Percentiles rank a stretch among this genome's conserved stretches.
These are phyloP conservation scores for Rhynchonycteris naso DNA, from an alignment of 2,797 vertebrate genomes.

Conservation along the genomic window DNA sequence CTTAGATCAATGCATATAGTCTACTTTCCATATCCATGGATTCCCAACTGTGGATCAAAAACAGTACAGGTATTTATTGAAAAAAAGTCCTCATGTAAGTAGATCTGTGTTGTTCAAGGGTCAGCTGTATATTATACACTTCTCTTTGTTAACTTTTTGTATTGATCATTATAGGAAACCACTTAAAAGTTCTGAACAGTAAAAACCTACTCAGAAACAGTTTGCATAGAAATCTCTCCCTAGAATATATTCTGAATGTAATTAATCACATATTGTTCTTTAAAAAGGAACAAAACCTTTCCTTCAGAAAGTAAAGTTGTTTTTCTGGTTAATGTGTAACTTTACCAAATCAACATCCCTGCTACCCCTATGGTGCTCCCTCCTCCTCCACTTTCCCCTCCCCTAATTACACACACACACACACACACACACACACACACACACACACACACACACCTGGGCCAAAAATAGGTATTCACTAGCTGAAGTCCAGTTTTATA, in stretches of 20 bases:
- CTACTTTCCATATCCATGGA: neutral
- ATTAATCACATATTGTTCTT: neutral
- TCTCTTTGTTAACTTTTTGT: neutral
- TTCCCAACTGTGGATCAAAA: neutral
- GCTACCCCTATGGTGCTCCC: neutral
- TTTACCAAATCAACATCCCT: neutral
- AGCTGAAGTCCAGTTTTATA: neutral
- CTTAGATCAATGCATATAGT: neutral
- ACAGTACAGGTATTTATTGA: neutral
- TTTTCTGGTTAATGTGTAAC: neutral
- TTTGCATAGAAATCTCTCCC: neutral
- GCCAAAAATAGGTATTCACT: neutral
- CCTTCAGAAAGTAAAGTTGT: constrained; percentile 3
- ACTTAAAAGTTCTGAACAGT: neutral
- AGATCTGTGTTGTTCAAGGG: neutral
- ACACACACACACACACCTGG: neutral
- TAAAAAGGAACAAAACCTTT: neutral
- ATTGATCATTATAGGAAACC: neutral
- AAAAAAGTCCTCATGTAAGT: neutral
- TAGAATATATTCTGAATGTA: constrained; percentile 16
- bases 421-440: too few species aligned
- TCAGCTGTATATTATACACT: neutral
- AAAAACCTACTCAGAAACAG: neutral
- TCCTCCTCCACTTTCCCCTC: rapidly evolving
- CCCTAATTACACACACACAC: neutral